These are phyloP conservation scores for Oscheius sp. DNA, from an alignment of 2,888 invertebrate species.

Conservation along the genomic window DNA sequence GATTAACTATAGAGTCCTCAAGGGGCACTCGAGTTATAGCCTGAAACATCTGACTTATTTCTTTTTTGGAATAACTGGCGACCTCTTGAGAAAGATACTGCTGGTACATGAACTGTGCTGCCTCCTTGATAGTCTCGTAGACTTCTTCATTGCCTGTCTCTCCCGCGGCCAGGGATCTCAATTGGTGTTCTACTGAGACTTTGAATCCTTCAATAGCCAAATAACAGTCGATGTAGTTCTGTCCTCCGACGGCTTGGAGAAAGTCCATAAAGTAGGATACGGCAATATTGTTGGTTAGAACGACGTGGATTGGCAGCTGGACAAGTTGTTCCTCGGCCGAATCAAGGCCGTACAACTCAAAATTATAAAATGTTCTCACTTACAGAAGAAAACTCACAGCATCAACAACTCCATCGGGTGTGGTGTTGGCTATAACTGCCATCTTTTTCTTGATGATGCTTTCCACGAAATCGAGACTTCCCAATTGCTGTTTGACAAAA, in stretches of 20 bases:
- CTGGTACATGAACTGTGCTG: slow-evolving; percentile 83
- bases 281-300: slow-evolving; percentile 84
- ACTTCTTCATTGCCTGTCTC: slow-evolving; percentile 70
- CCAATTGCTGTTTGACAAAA: slow-evolving; percentile 86
- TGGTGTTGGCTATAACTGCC: slow-evolving; percentile 43
- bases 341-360: slow-evolving; percentile 17
- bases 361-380: not conserved
- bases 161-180: slow-evolving; percentile 73
- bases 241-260: slow-evolving; percentile 81
- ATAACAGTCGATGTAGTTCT: slow-evolving; percentile 84
- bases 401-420: slow-evolving; percentile 35
- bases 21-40: slow-evolving; percentile 80
- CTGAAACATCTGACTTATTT: slow-evolving; percentile 67
- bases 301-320: slow-evolving; percentile 80
- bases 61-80: not conserved
- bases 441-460: slow-evolving; percentile 77
- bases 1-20: slow-evolving; percentile 79
- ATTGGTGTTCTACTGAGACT: slow-evolving; percentile 82
- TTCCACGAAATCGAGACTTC: slow-evolving; percentile 84
- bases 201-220: slow-evolving; percentile 80
- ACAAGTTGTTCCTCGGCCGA: slow-evolving; percentile 49
- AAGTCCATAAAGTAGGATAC: slow-evolving; percentile 84
- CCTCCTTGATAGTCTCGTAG: slow-evolving; percentile 78
- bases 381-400: slow-evolving; percentile 30
- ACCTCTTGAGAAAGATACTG: slow-evolving; percentile 84